Evolutionary conservation across 2,888 invertebrate genomes (phyloP).

Genomic region (Ochropleura plecta): DNA sequence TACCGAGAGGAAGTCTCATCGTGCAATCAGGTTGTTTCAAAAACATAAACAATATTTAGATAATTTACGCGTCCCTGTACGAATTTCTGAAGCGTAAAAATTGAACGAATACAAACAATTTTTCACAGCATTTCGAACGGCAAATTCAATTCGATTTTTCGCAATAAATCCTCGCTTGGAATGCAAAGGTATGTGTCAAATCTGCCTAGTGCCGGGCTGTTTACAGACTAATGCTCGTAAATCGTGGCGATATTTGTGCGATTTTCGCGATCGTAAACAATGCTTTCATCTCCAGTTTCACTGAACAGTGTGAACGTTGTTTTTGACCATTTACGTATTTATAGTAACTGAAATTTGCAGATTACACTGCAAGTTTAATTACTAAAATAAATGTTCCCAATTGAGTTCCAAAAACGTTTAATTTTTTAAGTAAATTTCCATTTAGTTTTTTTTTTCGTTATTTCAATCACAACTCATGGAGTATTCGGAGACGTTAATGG

Average conservation of each 20-base stretch:
- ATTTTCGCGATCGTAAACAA: conserved; percentile 65
- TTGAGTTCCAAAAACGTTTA: not conserved
- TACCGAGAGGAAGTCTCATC: not conserved
- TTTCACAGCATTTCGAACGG: conserved; percentile 27
- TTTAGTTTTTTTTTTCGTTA: no score
- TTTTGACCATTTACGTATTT: conserved; percentile 38
- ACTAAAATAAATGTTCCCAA: not conserved
- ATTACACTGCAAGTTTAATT: not conserved
- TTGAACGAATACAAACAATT: not conserved
- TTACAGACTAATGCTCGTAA: conserved; percentile 67
- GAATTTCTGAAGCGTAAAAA: not conserved
- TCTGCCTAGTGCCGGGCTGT: conserved; percentile 58
- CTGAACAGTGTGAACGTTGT: conserved; percentile 14
- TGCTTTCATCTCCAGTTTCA: conserved; percentile 64
- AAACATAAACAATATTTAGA: not conserved
- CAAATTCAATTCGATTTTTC: conserved; percentile 27
- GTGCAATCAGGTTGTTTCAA: not conserved
- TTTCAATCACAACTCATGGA: no score
- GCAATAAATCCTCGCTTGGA: conserved; percentile 52
- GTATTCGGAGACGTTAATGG: no score
- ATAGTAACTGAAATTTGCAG: not conserved
- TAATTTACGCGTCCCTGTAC: not conserved
- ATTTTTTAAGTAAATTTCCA: not conserved
- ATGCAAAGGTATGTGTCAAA: conserved; percentile 60
- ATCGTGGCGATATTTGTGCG: conserved; percentile 63